Percentiles rank a stretch among this genome's conserved stretches.
Evolutionary conservation across 2,113 vertebrate genomes (phyloP).

Genomic region (Arenaria interpres): DNA sequence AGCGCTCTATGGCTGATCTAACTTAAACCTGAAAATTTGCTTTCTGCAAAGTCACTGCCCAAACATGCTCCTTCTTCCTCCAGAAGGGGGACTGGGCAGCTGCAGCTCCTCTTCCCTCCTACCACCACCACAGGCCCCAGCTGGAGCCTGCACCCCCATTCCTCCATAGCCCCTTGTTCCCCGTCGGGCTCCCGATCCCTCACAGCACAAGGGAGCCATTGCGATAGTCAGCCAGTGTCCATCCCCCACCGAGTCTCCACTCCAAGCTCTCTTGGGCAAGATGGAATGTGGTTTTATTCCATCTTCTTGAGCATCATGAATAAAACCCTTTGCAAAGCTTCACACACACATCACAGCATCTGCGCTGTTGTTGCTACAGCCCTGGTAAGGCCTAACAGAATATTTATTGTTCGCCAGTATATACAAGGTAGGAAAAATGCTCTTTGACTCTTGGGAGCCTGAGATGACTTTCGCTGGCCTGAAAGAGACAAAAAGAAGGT

Average conservation of each 20-base stretch:
- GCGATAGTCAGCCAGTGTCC: fast-evolving
- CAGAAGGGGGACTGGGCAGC: neutral
- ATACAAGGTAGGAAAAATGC: neutral
- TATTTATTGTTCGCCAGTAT: neutral
- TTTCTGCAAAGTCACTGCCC: neutral
- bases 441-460: neutral
- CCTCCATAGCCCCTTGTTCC: no score
- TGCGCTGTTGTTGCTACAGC: neutral
- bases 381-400: neutral
- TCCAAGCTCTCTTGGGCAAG: neutral
- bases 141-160: neutral
- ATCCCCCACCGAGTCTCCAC: neutral
- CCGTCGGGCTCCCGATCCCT: fast-evolving
- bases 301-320: neutral
- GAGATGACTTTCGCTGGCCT: neutral
- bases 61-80: neutral
- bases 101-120: neutral
- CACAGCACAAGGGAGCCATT: neutral
- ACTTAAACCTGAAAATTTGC: neutral
- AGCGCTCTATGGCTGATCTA: neutral
- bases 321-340: neutral
- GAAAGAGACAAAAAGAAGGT: neutral
- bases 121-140: fast-evolving
- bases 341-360: neutral
- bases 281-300: neutral